Evolutionary conservation across 2,797 vertebrate genomes (phyloP).

Genomic region (Brotula barbata): DNA sequence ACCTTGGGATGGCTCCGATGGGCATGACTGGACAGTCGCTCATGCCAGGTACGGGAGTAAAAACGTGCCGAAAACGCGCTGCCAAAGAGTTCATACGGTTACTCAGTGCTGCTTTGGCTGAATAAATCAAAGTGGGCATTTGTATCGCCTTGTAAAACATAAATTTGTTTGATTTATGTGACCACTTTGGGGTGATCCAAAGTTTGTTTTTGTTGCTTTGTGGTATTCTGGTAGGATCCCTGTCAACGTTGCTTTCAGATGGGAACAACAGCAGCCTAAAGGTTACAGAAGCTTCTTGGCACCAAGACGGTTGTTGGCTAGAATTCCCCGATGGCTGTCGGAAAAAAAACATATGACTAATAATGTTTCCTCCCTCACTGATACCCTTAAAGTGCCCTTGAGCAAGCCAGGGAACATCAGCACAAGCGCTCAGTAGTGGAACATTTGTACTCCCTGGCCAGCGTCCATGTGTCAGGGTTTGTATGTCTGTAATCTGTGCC

Average conservation of each 20-base stretch:
- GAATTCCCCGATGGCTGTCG: slow-evolving; percentile 33
- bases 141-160: slow-evolving; percentile 18
- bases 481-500: no score
- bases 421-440: slow-evolving; percentile 17
- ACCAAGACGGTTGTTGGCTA: slow-evolving; percentile 14
- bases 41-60: slow-evolving; percentile 74
- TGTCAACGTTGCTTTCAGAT: slow-evolving; percentile 26
- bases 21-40: slow-evolving; percentile 84
- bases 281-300: slow-evolving; percentile 28
- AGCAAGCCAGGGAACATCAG: slow-evolving; percentile 40
- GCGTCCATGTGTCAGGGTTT: slow-evolving; percentile 33
- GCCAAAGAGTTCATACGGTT: slow-evolving; percentile 1
- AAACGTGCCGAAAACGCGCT: neutral
- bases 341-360: slow-evolving; percentile 66
- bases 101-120: neutral
- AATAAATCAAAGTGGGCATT: slow-evolving; percentile 30
- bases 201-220: neutral
- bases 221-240: neutral
- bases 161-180: slow-evolving; percentile 12
- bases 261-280: slow-evolving; percentile 13
- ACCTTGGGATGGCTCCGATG: slow-evolving; percentile 83
- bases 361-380: slow-evolving; percentile 49
- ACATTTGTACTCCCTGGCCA: slow-evolving; percentile 29
- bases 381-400: slow-evolving; percentile 54
- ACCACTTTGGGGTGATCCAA: neutral